These are phyloP conservation scores for Aphrophora alni DNA, from an alignment of 2,888 invertebrate genomes.

Conservation along the genomic window DNA sequence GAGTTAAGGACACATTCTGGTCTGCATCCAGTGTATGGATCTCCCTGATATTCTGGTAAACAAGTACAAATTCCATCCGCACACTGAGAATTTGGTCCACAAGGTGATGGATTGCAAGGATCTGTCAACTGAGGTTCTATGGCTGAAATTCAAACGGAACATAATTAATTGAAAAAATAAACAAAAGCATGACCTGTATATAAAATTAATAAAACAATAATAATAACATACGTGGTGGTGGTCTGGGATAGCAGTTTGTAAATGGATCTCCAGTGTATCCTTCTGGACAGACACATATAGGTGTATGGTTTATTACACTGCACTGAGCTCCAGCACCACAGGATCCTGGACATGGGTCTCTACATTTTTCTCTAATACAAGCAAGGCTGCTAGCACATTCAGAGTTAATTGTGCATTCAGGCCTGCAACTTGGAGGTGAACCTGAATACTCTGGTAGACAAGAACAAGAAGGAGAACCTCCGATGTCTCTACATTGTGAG, in stretches of 20 bases:
- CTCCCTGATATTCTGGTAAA: conserved; percentile 54
- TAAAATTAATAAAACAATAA: neutral
- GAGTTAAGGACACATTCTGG: conserved; percentile 79
- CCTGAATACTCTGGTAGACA: conserved; percentile 56
- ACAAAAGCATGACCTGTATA: too few relatives aligned
- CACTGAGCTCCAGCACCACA: too few relatives aligned
- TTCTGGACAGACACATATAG: conserved; percentile 62
- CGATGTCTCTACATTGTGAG: conserved; percentile 57
- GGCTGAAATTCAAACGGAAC: conserved; percentile 45
- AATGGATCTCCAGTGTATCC: conserved; percentile 61
- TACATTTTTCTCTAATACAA: too few relatives aligned
- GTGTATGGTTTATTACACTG: conserved; percentile 54
- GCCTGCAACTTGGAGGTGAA: conserved; percentile 53
- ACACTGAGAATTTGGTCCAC: conserved; percentile 73
- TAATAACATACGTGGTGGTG: conserved; percentile 50
- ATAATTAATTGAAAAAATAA: too few relatives aligned
- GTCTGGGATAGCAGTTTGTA: conserved; percentile 61
- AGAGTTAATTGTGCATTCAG: conserved; percentile 53
- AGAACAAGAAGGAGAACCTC: conserved; percentile 56
- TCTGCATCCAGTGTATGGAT: conserved; percentile 65
- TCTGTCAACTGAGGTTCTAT: conserved; percentile 56
- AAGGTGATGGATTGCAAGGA: conserved; percentile 71
- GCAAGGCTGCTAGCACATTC: conserved; percentile 56
- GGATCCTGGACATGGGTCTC: conserved; percentile 56
- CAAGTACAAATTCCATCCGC: conserved; percentile 52